phyloP scores from a whole-genome alignment of 2,797 vertebrate genomes.

The Sebastes diploproa region DNA sequence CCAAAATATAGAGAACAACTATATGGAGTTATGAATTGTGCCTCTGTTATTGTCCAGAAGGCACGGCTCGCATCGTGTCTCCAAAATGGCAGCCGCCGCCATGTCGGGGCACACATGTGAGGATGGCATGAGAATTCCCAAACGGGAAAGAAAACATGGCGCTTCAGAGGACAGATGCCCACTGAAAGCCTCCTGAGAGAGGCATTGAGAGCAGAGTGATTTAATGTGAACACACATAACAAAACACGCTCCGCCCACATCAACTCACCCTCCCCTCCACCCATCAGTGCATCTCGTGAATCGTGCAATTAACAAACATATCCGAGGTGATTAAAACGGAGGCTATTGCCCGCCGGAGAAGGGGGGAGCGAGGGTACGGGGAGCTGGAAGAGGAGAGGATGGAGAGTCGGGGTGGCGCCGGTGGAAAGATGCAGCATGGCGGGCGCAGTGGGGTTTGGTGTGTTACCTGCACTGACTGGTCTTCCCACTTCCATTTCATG shows the following conservation, averaged over 20 bases:
- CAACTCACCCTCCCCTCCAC: slow-evolving; percentile 45
- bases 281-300: slow-evolving; percentile 62
- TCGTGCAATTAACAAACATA: slow-evolving; percentile 82
- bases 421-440: slow-evolving; percentile 29
- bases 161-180: slow-evolving; percentile 79
- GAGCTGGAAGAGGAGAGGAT: slow-evolving; percentile 21
- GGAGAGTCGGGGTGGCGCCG: slow-evolving; percentile 28
- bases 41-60: slow-evolving; percentile 9
- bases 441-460: slow-evolving; percentile 48
- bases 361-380: slow-evolving; percentile 4
- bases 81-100: slow-evolving; percentile 80
- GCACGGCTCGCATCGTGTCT: slow-evolving; percentile 25
- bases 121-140: slow-evolving; percentile 76
- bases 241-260: slow-evolving; percentile 71
- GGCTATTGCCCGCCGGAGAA: slow-evolving; percentile 5
- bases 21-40: background rate
- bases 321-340: slow-evolving; percentile 74
- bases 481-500: slow-evolving; percentile 84
- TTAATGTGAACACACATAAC: slow-evolving; percentile 74
- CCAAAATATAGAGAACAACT: background rate
- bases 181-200: slow-evolving; percentile 74
- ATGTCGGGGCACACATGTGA: slow-evolving; percentile 65
- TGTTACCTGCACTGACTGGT: slow-evolving; percentile 80
- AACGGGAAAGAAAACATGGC: slow-evolving; percentile 67
- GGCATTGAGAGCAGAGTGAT: slow-evolving; percentile 77